Evolutionary conservation across 2,113 vertebrate species (phyloP), one percentile per base, ranked within the genome.

Genomic region (Paralichthys olivaceus): DNA sequence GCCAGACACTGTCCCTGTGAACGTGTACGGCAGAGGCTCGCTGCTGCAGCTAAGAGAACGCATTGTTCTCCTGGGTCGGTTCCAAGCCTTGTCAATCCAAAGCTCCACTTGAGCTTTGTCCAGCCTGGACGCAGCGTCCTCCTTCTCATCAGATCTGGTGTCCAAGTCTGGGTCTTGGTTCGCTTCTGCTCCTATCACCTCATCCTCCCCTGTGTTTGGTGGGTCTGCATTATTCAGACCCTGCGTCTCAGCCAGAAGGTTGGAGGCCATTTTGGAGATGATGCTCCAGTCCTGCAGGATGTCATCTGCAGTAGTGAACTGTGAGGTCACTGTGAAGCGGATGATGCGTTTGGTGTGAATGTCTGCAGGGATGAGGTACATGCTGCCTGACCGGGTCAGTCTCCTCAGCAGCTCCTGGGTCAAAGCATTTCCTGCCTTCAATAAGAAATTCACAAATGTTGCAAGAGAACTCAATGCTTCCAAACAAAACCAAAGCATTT

Each of bases 301-400:
- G 70, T 99, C 97, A 11, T 96, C 94, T 12, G 85, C 91, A 6
- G 95, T 96, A 22, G 97, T 99, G 90, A 95, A 96, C 93, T 99
- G 97, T 9, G 98, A 99, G 0, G 98, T 99, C 81, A 99, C 97
- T 0, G 96, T 94, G 69, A 99, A 99, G 69, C 98, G 96, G 72
- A 99, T 97, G 77, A 99, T 98, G 77, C 96, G 77, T 84, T 96
- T 97, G 82, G 94, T 94, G 49, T 77, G 87, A 72, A 99, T 81
- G 4, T 95, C 95, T 3, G 97, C 96, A 0, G 96, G 97, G 75
- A 98, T 96, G 71, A 99, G 95, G 89, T 97, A 99, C 87, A 99
- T 95, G 68, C n/a, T 93, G 29, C 97, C 96, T 0, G 94, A 95
- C 47, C 91, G 93, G 34, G 94, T 96, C 37, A 98, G 86, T 64